Percentiles rank a stretch among this genome's conserved stretches.
These are phyloP conservation scores for Leptobrachium leishanense DNA, from an alignment of 2,113 vertebrate genomes.

Conservation along the genomic window DNA sequence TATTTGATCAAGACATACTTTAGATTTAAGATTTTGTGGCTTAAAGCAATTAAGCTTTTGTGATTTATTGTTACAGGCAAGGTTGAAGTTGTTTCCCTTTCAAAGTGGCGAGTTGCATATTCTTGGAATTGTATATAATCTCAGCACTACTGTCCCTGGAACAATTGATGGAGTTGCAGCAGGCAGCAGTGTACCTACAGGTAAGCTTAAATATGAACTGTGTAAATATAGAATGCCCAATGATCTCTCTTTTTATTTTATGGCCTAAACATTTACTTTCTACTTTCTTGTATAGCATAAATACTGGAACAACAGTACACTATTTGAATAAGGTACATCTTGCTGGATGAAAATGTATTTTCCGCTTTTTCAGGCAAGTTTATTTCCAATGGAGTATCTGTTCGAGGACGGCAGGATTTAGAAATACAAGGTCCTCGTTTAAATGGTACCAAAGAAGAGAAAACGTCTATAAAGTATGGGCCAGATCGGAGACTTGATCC, in stretches of 20 bases:
- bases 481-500: conserved; percentile 89
- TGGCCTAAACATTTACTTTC: neutral
- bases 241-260: neutral
- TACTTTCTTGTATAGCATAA: too few relatives aligned
- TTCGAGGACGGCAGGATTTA: conserved; percentile 88
- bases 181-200: conserved; percentile 69
- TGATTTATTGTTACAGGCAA: conserved; percentile 78
- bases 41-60: too few relatives aligned
- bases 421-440: conserved; percentile 93
- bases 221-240: too few relatives aligned
- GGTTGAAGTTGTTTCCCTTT: conserved; percentile 91
- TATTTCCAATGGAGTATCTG: conserved; percentile 71
- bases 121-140: conserved; percentile 89
- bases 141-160: conserved; percentile 72
- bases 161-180: conserved; percentile 71
- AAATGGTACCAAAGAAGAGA: conserved; percentile 95
- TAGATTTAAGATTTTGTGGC: too few relatives aligned
- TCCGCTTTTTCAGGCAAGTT: conserved; percentile 67
- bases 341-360: neutral
- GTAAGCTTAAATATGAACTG: conserved; percentile 60
- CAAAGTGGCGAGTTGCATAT: conserved; percentile 91
- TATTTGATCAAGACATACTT: too few relatives aligned
- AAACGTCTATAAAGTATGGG: conserved; percentile 87
- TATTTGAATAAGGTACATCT: too few relatives aligned
- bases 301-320: too few relatives aligned